Evolutionary conservation across 2,888 invertebrate species (phyloP).

Genomic region (Corbicula japonica): DNA sequence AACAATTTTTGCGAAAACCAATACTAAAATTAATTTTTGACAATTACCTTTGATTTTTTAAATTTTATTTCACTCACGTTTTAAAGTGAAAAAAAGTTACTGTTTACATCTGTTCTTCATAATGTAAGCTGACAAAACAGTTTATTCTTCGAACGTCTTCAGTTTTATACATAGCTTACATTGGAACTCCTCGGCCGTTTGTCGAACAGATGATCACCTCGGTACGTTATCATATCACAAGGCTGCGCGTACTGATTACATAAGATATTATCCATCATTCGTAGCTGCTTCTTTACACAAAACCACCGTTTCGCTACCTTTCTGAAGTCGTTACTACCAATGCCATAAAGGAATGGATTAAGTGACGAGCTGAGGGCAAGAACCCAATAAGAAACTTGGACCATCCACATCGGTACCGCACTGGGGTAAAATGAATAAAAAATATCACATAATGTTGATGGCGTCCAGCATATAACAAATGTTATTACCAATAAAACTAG

Average conservation of each 20-base stretch:
- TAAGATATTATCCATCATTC: conserved; percentile 67
- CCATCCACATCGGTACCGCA: conserved; percentile 64
- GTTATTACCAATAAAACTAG: conserved; percentile 77
- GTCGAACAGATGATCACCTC: conserved; percentile 31
- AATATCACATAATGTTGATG: conserved; percentile 72
- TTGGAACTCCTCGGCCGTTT: conserved; percentile 2
- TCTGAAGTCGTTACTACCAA: conserved; percentile 79
- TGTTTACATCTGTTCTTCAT: too few relatives aligned
- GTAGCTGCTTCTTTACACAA: conserved; percentile 55
- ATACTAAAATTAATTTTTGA: too few relatives aligned
- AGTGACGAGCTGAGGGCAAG: conserved; percentile 76
- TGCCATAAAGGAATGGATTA: conserved; percentile 81
- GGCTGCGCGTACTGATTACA: conserved; percentile 55
- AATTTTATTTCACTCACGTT: too few relatives aligned
- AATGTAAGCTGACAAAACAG: too few relatives aligned
- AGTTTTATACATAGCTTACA: conserved; percentile 30
- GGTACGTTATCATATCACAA: conserved; percentile 38
- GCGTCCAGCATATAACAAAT: conserved; percentile 80
- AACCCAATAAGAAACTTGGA: conserved; percentile 74
- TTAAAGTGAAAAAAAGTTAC: too few relatives aligned
- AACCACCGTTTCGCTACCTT: conserved; percentile 63
- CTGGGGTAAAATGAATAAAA: conserved; percentile 65
- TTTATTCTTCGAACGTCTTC: too few relatives aligned
- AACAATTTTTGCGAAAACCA: too few relatives aligned
- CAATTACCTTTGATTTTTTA: too few relatives aligned